Evolutionary conservation across 1,140 invertebrate genomes (phyloP).

Genomic region (Periplaneta americana): DNA sequence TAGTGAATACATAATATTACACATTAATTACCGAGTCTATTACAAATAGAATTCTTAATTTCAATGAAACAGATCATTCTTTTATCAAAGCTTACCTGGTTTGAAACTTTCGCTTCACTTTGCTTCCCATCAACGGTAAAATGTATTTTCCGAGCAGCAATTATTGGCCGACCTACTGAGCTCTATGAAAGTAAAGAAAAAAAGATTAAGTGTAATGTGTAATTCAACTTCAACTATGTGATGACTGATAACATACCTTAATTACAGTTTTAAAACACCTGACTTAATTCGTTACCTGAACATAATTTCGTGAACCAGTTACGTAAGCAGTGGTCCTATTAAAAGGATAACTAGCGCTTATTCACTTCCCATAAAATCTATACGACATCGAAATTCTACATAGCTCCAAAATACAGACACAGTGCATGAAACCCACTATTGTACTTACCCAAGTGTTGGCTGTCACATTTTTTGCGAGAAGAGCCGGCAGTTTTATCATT

Average conservation of each 20-base stretch:
- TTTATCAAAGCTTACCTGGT: too few relatives aligned
- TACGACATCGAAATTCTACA: background rate
- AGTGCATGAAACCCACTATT: background rate
- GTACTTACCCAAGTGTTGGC: slow-evolving; percentile 7
- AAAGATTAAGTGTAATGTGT: too few relatives aligned
- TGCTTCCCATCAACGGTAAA: slow-evolving; percentile 15
- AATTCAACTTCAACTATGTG: too few relatives aligned
- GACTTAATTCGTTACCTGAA: background rate
- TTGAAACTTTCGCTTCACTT: slow-evolving; percentile 15
- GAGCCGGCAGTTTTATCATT: slow-evolving; percentile 6
- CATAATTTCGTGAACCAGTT: background rate
- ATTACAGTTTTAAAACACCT: too few relatives aligned
- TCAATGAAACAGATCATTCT: too few relatives aligned
- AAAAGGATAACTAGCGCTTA: background rate
- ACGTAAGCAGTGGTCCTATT: background rate
- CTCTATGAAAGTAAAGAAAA: slow-evolving; percentile 8
- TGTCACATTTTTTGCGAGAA: slow-evolving; percentile 8
- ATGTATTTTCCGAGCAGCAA: slow-evolving; percentile 8
- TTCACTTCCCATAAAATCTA: background rate
- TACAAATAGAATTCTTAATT: background rate
- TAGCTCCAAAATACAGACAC: background rate
- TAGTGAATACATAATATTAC: too few relatives aligned
- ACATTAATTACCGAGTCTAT: background rate
- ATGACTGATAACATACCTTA: too few relatives aligned
- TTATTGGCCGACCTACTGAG: background rate